Evolutionary conservation across 1,140 invertebrate species (phyloP).

Genomic region (Trichonephila clavata): DNA sequence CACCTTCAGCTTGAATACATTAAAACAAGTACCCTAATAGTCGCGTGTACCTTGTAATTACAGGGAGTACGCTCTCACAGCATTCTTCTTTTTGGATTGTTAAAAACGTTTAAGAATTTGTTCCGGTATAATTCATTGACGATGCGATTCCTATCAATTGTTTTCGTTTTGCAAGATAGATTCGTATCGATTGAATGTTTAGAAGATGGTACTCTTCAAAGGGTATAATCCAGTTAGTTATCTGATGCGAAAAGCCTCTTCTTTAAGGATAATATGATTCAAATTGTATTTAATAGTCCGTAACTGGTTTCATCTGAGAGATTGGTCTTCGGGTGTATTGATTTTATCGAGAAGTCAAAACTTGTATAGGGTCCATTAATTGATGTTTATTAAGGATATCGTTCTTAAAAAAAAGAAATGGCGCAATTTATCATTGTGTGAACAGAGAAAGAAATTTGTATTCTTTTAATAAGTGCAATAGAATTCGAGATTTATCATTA

Average conservation of each 20-base stretch:
- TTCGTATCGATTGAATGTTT: neutral
- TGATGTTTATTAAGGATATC: neutral
- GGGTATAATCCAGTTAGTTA: conserved; percentile 20
- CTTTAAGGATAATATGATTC: neutral
- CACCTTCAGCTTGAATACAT: neutral
- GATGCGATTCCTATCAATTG: neutral
- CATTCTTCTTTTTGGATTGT: neutral
- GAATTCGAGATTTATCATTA: no score
- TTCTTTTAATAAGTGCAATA: no score
- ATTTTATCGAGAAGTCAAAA: neutral
- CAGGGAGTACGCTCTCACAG: neutral
- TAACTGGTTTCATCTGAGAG: neutral
- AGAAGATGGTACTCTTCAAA: neutral
- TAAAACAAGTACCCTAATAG: neutral
- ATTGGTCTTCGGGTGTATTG: neutral
- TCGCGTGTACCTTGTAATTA: conserved; percentile 16
- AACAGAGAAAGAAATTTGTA: no score
- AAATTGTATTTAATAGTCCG: neutral
- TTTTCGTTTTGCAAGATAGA: neutral
- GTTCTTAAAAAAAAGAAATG: no score
- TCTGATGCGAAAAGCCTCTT: neutral
- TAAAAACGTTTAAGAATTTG: conserved; percentile 18
- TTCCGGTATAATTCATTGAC: conserved; percentile 1
- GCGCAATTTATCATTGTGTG: no score
- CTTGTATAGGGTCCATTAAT: neutral